Evolutionary conservation across 2,797 vertebrate genomes (phyloP), one percentile per base, ranked within the genome.

Genomic region (Morelia viridis): DNA sequence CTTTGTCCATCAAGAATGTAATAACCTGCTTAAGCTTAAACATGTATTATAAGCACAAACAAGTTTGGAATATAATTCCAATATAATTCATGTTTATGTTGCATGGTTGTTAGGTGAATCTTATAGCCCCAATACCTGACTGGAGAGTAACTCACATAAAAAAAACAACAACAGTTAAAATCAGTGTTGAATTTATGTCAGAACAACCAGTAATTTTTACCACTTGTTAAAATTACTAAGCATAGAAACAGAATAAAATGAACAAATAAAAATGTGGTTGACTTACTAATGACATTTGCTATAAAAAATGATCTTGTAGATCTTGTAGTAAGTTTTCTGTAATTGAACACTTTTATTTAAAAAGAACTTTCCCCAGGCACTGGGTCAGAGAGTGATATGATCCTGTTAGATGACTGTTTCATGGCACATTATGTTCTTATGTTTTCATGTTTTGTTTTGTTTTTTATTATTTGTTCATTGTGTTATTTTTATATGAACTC

Each of bases 61-160:
- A 89, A 68, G 28, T 65, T 46, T 56, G 46, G 64, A 65, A 35
- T 46, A 31, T 91, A 80, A 61, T 84, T 92, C 62, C 58, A 12
- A 89, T 60, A 46, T 68, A 61, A 64, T n/a, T 35, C 56, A 88
- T 22, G 56, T 88, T 91, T 84, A 28, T 84, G 35, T 83, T 88
- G 89, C 89, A 88, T 89, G 94, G 35, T 90, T 7, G 10, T 84
- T 88, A 91, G 4, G 31, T 68, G 86, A 24, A 2, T 5, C 56
- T 31, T 83, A 26, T n/a, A 62, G n/a, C 17, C 28, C 62, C 41
- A 50, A 19, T 26, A 60, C 50, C 19, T 84, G 35, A 90, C 41
- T n/a, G 58, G 46, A 90, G 57, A 84, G 28, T 58, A 61, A 57
- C 50, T 24, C 10, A 60, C 50, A 46, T 90, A 58, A 85, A 5